These are phyloP conservation scores for Thymelicus sylvestris DNA, from an alignment of 2,888 invertebrate genomes.

Conservation along the genomic window DNA sequence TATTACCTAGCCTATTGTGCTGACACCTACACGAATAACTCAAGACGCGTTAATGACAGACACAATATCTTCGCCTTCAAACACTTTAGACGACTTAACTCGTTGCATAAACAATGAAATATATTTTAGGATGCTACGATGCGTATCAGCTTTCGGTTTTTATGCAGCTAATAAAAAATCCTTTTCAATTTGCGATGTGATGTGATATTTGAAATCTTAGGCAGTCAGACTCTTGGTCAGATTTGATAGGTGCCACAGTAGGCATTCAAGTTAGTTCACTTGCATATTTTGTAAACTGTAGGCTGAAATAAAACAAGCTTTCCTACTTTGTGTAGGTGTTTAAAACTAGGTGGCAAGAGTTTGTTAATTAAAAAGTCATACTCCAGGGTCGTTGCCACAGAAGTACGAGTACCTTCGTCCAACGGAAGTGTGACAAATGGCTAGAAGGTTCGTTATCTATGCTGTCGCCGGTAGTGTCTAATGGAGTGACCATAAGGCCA, in stretches of 20 bases:
- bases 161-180: no score
- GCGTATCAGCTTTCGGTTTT: neutral
- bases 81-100: neutral
- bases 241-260: no score
- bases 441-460: slow-evolving; percentile 17
- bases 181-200: no score
- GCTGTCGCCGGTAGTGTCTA: slow-evolving; percentile 17
- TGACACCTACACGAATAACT: slow-evolving; percentile 16
- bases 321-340: neutral
- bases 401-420: neutral
- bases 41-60: slow-evolving; percentile 16
- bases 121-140: neutral
- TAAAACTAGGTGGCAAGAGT: neutral
- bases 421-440: slow-evolving; percentile 9
- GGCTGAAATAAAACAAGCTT: neutral
- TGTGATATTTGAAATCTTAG: no score
- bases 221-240: no score
- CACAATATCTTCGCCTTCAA: slow-evolving; percentile 13
- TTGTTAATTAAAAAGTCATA: neutral
- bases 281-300: no score
- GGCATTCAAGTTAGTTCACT: no score
- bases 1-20: slow-evolving; percentile 16
- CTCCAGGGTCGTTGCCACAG: slow-evolving; percentile 6
- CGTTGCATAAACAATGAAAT: slow-evolving; percentile 6
- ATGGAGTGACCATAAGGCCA: slow-evolving; percentile 19